Base-by-base conservation (phyloP, 2,888 invertebrate genomes). In the Drosophila helvetica region DNA sequence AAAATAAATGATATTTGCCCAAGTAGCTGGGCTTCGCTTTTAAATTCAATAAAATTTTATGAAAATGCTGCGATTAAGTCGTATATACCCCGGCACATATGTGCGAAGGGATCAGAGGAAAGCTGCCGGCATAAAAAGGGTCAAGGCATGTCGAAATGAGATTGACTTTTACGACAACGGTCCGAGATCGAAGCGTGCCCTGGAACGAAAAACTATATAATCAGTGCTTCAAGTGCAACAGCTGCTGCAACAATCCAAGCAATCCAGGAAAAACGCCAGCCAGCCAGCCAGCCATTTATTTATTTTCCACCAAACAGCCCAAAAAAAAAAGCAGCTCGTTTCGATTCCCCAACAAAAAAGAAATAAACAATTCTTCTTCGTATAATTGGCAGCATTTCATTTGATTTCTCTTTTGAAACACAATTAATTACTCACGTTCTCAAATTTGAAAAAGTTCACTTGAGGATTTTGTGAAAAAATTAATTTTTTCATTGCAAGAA, bases 21-120 rank as follows among this genome's bases (percentile, higher is more conserved):
- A 85, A 88, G 88, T 83, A 78, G 76, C 77, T 59, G 30, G 72
- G 71, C 84, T 61, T 66, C 77, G 72, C 86, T 80, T 85, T 86
- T 86, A 88, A 86, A 86, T 86, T 86, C 89, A 88, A 88, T 86
- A 86, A 86, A 87, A 88, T 87, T 86, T 86, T 86, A 88, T 86
- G 85, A 87, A 86, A 86, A 84, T 87, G 76, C 73, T 73, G 58
- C 86, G 88, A 84, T 86, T 88, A 84, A 86, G 80, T 72, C 86
- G 77, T 75, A 64, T 57, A 66, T 55, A 65, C 46, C 27, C 52
- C n/a, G 69, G 56, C 65, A 65, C 67, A 63, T 74, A 74, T 60
- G 63, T 63, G 63, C 25, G 33, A 74, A 73, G 19, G 71, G 64
- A 72, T 71, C 56, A 17, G 18, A 25, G 5, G 25, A 25, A 17